Base-by-base conservation (phyloP, 2,888 invertebrate genomes). In the Caenorhabditis angaria region DNA sequence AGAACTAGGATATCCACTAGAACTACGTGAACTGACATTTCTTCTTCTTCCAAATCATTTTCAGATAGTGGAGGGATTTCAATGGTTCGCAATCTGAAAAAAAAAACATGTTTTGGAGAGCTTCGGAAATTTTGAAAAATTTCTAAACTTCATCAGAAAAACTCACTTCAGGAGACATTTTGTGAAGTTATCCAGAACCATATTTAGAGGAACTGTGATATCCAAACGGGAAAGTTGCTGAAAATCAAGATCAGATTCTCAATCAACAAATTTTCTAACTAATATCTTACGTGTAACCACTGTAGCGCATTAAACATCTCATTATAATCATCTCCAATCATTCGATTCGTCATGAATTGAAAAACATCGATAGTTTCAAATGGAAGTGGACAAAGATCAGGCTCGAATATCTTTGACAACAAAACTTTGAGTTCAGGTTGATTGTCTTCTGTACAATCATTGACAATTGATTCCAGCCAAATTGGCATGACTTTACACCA, bases 401-500 rank as follows among this genome's bases (percentile, higher is more conserved):
- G 93, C 90, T 99, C 99, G 85, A 99, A 91, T 70, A 97, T 94
- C 91, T 97, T 97, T 87, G 94, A 91, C 48, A 93, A 90, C 35
- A 94, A 91, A 75, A 94, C 92, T 88, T 94, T 93, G 20, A 95
- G 89, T 87, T 95, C 94, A 58, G 91, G 90, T 53, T 94, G 89
- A 86, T 94, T 80, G 53, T 82, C 80, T 54, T 86, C 86, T 20
- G 76, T 77, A 35, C 77, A 78, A 55, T 78, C 70, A 35, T 74
- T 69, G 18, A 73, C 71, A 53, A 80, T 78, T 2, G 67, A 56
- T 32, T 73, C 67, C 41, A 99, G 93, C 99, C 99, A 99, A 84
- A 94, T 93, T 0, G 99, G 97, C 94, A 99, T 99, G 25, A 99
- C 94, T 88, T 93, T 93, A 88, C 96, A 94, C 99, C 99, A 99